Conservation (phyloP, 2,797 vertebrate genomes). For the Tangara arthus region DNA sequence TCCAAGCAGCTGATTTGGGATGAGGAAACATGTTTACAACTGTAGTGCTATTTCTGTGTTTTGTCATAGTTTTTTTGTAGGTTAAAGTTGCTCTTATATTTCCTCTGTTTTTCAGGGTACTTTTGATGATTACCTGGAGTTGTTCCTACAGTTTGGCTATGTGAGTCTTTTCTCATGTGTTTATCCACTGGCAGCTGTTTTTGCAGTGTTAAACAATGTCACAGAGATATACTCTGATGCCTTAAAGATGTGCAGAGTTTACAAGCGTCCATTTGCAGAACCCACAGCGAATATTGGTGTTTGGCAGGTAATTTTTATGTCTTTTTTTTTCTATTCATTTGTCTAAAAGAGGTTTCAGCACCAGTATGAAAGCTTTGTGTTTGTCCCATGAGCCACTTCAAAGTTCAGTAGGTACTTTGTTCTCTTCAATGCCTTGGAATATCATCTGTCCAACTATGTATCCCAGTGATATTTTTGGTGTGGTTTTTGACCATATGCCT, state of each 20-base stretch:
- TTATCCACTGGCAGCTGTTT: slow-evolving; percentile 92
- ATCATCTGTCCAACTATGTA: neutral
- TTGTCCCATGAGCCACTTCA: neutral
- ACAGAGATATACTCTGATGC: slow-evolving; percentile 94
- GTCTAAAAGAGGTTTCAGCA: neutral
- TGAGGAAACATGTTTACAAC: neutral
- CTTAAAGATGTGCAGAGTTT: slow-evolving; percentile 94
- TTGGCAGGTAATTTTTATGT: slow-evolving; percentile 87
- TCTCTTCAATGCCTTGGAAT: neutral
- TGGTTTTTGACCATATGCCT: neutral
- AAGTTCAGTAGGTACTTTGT: neutral
- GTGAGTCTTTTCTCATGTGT: slow-evolving; percentile 98
- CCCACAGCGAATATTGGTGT: slow-evolving; percentile 91
- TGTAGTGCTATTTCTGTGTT: neutral
- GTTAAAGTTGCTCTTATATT: neutral
- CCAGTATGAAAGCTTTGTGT: neutral
- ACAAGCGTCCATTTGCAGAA: slow-evolving; percentile 92
- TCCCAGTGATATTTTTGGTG: neutral
- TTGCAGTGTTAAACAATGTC: slow-evolving; percentile 94
- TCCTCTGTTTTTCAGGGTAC: slow-evolving; percentile 82
- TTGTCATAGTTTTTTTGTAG: neutral
- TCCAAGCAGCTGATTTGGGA: neutral
- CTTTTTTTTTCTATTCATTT: neutral
- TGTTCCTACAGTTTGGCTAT: slow-evolving; percentile 94
- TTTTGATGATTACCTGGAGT: slow-evolving; percentile 96